Percentiles rank a stretch among this genome's conserved stretches.
These are phyloP conservation scores for Chirona hameri DNA, from an alignment of 2,888 invertebrate species.

Conservation along the genomic window DNA sequence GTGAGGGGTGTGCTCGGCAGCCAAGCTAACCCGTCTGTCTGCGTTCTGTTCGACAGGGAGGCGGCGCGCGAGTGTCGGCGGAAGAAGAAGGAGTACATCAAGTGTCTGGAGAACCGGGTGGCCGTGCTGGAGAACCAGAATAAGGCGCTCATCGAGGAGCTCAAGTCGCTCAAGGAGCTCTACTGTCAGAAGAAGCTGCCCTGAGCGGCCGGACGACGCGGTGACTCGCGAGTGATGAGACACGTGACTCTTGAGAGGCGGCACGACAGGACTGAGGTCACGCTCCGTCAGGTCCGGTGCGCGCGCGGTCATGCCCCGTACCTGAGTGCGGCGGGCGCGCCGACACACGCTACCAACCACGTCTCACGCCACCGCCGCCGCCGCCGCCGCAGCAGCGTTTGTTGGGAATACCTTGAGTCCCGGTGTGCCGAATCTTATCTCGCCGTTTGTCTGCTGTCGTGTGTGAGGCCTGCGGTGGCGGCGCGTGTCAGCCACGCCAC, in stretches of 20 bases:
- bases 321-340: too few species aligned
- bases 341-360: too few species aligned
- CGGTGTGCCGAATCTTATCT: neutral
- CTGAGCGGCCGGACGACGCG: too few species aligned
- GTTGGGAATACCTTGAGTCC: neutral
- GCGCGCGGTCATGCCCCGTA: neutral
- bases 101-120: constrained; percentile 98
- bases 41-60: too few species aligned
- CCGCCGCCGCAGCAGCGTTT: too few species aligned
- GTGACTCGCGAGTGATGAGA: too few species aligned
- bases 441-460: neutral
- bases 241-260: too few species aligned
- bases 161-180: constrained; percentile 95
- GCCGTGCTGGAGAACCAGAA: constrained; percentile 99
- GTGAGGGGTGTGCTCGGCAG: too few species aligned
- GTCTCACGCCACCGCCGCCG: too few species aligned
- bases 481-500: neutral
- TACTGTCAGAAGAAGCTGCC: constrained; percentile 83
- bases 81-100: constrained; percentile 99
- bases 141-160: constrained; percentile 97
- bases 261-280: too few species aligned
- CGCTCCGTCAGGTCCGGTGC: too few species aligned
- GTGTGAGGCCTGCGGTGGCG: neutral
- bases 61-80: constrained; percentile 97
- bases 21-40: too few species aligned